Conservation (phyloP, 2,797 vertebrate species). For the Catamblyrhynchus diadema region DNA sequence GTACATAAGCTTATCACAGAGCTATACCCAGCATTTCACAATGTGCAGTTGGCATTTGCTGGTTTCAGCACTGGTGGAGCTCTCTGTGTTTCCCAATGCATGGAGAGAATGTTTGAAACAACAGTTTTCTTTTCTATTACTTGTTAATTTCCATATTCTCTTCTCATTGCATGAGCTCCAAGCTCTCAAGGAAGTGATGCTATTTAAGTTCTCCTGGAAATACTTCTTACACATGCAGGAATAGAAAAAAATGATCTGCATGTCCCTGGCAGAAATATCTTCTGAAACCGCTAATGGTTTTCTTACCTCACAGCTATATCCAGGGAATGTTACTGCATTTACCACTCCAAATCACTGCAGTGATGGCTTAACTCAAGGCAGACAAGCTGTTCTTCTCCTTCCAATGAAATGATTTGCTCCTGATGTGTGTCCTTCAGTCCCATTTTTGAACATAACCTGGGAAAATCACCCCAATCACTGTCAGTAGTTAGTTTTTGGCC, state of each 20-base stretch:
- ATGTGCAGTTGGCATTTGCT: not conserved
- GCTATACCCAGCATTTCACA: not conserved
- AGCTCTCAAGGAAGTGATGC: not conserved
- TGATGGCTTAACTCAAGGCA: not conserved
- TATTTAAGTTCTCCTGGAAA: constrained; percentile 6
- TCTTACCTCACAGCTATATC: constrained; percentile 13
- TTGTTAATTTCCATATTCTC: not conserved
- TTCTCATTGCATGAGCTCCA: not conserved
- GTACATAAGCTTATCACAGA: not conserved
- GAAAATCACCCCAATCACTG: not conserved
- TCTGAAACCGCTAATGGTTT: not conserved
- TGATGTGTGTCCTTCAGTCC: not conserved
- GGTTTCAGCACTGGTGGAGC: not conserved
- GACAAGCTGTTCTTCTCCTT: not conserved
- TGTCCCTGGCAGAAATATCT: constrained; percentile 20
- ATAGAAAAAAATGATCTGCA: not conserved
- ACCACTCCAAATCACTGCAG: not conserved
- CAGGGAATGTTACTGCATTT: not conserved
- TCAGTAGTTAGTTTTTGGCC: not conserved
- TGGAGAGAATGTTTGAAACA: not conserved
- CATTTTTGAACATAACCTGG: not conserved
- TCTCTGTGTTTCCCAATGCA: not conserved
- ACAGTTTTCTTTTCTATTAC: not conserved
- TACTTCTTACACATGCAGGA: not conserved
- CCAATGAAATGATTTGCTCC: not conserved